Base-by-base conservation (phyloP, 2,888 invertebrate species). In the Leptinotarsa rubiginosa region DNA sequence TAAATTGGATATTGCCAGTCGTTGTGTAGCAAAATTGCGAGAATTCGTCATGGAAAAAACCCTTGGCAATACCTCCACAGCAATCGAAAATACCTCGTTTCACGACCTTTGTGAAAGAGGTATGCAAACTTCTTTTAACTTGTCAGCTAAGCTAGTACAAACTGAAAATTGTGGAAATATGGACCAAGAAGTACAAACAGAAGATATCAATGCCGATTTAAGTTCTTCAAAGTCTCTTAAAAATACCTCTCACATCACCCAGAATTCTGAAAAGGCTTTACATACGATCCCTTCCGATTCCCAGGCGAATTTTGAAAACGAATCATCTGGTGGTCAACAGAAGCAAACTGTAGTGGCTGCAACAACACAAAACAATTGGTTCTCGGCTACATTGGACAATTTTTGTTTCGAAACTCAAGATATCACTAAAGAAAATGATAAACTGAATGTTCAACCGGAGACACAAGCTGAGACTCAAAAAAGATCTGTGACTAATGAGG, bases 331-430 rank as follows among this genome's bases (percentile, higher is more conserved):
- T 13, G 13, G 1, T 1, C 25, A 31, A 31, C n/a, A 1, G 0
- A 31, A 67, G 52, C 16, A 18, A 31, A 41, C n/a, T 41, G n/a
- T 16, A 7, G 18, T 15, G 12, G 22, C 25, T 15, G 13, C 18
- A 67, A 25, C 47, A 49, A 73, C 70, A 2, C 72, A 76, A 31
- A 75, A 71, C 22, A 66, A 78, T 13, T 50, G 66, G 10, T 76
- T 78, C 66, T 68, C 73, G 0, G 68, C 66, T 16, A 74, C 70
- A 22, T 64, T 76, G 2, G 76, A 76, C 47, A 47, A 75, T 15
- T 25, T 76, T 10, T 70, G 73, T 31, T 76, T 78, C 25, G 78
- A 78, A 16, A 78, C 78, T 3, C 76, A 78, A 49, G 78, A 75
- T 10, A 20, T 78, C 4, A 52, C 47, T 7, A 75, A 65, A 31